Evolutionary conservation across 2,113 vertebrate genomes (phyloP), one percentile per base, ranked within the genome.

Genomic region (Marcusenius ussheri): DNA sequence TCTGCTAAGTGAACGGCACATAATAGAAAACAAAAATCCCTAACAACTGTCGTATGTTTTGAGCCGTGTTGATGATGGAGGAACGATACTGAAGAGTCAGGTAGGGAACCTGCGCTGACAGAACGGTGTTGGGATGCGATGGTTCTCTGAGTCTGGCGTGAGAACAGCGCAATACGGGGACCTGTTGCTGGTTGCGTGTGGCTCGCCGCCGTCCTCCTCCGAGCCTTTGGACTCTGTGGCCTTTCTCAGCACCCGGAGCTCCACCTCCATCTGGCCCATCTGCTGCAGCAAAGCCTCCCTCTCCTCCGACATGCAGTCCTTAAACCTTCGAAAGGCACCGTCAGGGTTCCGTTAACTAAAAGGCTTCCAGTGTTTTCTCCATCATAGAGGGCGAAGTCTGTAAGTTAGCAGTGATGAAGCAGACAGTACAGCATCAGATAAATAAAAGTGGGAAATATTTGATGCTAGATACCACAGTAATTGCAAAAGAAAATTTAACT

Each of bases 221-320:
- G 89, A 88, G 24, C 46, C 19, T 17, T 50, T 2, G 0, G 83
- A 24, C 1, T 4, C 58, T 10, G 50, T 86, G 0, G 47, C 89
- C 90, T 88, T 90, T 91, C 89, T 93, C 0, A 91, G 83, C 49
- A 93, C 91, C n/a, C 90, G 50, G 0, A 93, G 87, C 42, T 93
- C 93, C 90, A 90, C 92, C 46, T 95, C 93, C 91, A 96, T 42
- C 66, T 7, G 85, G 89, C 87, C 91, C 91, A 96, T 93, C 92
- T 94, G 94, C 27, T 27, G 89, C 88, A 93, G 90, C 90, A 96
- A 91, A 90, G 92, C 62, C 19, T 94, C 92, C 91, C 93, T 95
- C 91, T 96, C 95, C 92, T 94, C 93, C 89, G 93, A 91, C 90
- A 96, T 93, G 51, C 91, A 87, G 77, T 94, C 92, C 91, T 96